Evolutionary conservation across 2,797 vertebrate genomes (phyloP), one percentile per base, ranked within the genome.

Genomic region (Cephalopachus bancanus): DNA sequence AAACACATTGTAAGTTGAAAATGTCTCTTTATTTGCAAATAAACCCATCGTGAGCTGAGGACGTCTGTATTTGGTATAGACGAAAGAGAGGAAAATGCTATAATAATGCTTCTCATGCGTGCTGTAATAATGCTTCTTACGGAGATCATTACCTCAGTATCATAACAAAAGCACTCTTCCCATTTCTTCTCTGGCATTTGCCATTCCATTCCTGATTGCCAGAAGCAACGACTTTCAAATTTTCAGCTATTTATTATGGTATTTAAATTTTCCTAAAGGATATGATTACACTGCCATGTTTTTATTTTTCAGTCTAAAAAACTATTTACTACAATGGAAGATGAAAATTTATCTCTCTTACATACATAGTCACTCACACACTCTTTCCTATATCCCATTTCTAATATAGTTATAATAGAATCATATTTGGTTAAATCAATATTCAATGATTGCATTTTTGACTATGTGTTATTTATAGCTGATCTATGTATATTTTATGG

Each of bases 221-320:
- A 74, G 22, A 53, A 57, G 44, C 16, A 74, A 91, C 5, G 26
- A 8, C 59, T 75, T 65, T n/a, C n/a, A 65, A 44, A 55, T 19
- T 0, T 88, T 55, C 65, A 83, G 59, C 28, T 65, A 67, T 67
- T 89, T 76, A 76, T 33, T 57, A 83, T 22, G 11, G 60, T 1
- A 60, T 80, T 80, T 62, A 53, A 30, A 83, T 33, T 74, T 72
- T 83, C 81, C 86, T 67, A 30, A 89, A 94, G 28, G 51, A 57
- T 57, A n/a, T 33, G 17, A 28, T 8, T 83, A 28, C 76, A 30
- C 4, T n/a, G 53, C 15, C 65, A 76, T 5, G 22, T 55, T 91
- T 88, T 86, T 67, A 53, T 81, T 95, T 89, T 91, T 76, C 65
- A 76, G 64, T 69, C 89, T 93, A 49, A 71, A 83, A 89, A 89